phyloP scores from a whole-genome alignment of 2,797 vertebrate genomes.

The Aldrovandia affinis region DNA sequence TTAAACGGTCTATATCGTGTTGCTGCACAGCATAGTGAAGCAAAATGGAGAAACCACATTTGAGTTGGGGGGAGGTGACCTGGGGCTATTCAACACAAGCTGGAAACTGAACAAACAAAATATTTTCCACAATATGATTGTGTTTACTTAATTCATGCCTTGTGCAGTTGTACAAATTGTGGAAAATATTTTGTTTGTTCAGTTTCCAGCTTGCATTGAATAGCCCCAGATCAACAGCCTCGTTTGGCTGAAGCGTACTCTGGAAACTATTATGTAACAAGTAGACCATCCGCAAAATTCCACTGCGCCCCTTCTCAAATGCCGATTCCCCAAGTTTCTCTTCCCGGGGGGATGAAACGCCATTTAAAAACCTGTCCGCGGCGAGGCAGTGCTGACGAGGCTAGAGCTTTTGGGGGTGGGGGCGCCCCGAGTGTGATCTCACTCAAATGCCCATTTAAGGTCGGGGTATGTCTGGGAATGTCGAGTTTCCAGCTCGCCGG shows the following conservation, averaged over 20 bases:
- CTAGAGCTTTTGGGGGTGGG: background rate
- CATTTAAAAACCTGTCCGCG: constrained; percentile 2
- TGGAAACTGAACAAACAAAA: background rate
- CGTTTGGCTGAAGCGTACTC: background rate
- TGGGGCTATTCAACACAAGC: background rate
- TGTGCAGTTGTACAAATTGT: background rate
- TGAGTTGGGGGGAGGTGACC: background rate
- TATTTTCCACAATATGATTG: background rate
- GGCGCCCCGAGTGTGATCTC: constrained; percentile 24
- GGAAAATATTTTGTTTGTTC: constrained; percentile 8
- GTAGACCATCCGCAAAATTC: background rate
- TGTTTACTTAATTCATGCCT: background rate
- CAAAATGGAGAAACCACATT: background rate
- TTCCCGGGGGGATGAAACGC: background rate
- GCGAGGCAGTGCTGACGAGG: constrained; percentile 23
- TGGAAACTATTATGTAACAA: constrained; percentile 22
- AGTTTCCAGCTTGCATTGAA: constrained; percentile 9
- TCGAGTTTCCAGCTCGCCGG: background rate
- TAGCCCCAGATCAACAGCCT: constrained; percentile 11
- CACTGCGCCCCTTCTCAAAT: background rate
- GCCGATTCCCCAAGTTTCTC: background rate
- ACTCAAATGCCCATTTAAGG: constrained; percentile 37
- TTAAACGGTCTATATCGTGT: background rate
- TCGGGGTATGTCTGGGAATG: constrained; percentile 33
- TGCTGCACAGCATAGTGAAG: background rate